Percentiles rank a stretch among this genome's conserved stretches.
These are phyloP conservation scores for Brachionus calyciflorus DNA, from an alignment of 1,140 invertebrate species.

Conservation along the genomic window DNA sequence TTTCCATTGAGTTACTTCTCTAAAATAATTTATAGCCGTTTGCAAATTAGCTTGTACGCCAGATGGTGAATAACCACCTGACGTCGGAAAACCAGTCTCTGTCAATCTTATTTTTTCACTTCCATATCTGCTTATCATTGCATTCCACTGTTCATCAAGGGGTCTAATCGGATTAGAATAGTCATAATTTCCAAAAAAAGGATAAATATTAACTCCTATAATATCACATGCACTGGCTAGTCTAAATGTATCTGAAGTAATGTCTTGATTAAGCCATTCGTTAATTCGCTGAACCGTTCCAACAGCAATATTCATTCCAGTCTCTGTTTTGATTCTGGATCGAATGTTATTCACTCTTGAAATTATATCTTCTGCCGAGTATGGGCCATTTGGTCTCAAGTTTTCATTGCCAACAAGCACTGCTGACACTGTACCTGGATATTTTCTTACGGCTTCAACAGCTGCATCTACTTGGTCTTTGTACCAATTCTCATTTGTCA, in stretches of 20 bases:
- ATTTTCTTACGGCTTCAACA: background rate
- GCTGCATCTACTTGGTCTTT: background rate
- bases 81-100: background rate
- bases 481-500: background rate
- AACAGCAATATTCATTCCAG: background rate
- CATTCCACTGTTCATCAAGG: slow-evolving; percentile 8
- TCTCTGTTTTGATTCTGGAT: background rate
- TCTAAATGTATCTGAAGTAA: background rate
- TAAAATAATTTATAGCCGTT: background rate
- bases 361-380: slow-evolving; percentile 1
- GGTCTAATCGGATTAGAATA: background rate
- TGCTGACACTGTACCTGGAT: background rate
- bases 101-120: slow-evolving; percentile 4
- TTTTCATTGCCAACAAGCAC: slow-evolving; percentile 1
- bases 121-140: background rate
- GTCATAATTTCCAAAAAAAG: slow-evolving; percentile 16
- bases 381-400: slow-evolving; percentile 15
- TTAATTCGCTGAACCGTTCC: slow-evolving; percentile 1
- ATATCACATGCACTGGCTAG: background rate
- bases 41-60: background rate
- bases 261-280: slow-evolving; percentile 2
- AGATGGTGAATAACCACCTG: background rate
- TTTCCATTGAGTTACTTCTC: background rate
- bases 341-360: slow-evolving; percentile 3
- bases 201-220: slow-evolving; percentile 6